Evolutionary conservation across 2,113 vertebrate species (phyloP).

Genomic region (Ciconia stormi): DNA sequence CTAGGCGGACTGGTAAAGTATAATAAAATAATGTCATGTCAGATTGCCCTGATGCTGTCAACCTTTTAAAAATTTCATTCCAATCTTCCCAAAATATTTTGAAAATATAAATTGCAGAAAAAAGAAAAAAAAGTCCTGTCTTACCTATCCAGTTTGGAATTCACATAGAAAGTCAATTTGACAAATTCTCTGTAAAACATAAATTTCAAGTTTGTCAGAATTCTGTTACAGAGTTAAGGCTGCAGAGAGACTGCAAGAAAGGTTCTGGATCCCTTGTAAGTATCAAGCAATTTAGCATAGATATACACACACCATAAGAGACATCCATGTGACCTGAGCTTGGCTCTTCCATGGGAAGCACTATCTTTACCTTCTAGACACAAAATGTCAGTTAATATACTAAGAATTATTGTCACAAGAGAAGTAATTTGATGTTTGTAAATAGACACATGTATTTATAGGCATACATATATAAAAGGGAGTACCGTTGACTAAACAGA

Average conservation of each 20-base stretch:
- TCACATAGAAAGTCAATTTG: not conserved
- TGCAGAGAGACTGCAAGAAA: not conserved
- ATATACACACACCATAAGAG: not conserved
- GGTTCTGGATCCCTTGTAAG: not conserved
- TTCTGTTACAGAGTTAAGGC: not conserved
- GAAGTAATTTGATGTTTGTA: not conserved
- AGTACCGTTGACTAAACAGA: not conserved
- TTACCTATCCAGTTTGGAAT: not conserved
- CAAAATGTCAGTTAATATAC: not conserved
- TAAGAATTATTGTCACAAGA: not conserved
- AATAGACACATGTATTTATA: not conserved
- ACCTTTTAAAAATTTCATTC: not conserved
- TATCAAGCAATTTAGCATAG: not conserved
- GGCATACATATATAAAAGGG: not conserved
- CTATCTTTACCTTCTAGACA: not conserved
- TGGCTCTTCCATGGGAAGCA: not conserved
- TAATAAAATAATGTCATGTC: not conserved
- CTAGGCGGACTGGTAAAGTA: not conserved
- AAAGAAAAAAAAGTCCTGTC: fast-evolving
- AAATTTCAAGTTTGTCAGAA: not conserved
- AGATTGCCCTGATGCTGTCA: not conserved
- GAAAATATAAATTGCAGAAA: not conserved
- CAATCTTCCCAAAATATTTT: not conserved
- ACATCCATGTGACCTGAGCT: not conserved
- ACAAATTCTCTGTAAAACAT: not conserved